Evolutionary conservation across 35 echinoderm and acorn worm species (phyloP).

Genomic region (Acanthaster planci): DNA sequence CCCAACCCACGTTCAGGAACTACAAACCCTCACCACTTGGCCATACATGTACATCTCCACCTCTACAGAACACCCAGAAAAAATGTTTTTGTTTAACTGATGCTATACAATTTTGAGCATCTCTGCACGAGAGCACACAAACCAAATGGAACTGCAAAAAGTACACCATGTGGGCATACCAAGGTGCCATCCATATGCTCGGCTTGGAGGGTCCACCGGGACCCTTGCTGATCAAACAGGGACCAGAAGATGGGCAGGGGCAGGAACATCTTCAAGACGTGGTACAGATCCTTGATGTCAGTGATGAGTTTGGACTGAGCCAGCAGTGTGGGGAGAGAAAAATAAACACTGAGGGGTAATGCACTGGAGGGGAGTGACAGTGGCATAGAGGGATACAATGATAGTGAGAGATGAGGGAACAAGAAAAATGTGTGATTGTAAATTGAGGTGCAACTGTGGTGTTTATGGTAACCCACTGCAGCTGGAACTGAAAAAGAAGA

Average conservation of each 20-base stretch:
- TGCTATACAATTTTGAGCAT: too few relatives aligned
- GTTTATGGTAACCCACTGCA: too few relatives aligned
- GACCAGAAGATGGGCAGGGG: constrained; percentile 96
- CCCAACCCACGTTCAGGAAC: too few relatives aligned
- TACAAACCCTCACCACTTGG: too few relatives aligned
- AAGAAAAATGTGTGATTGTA: background rate
- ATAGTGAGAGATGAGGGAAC: background rate
- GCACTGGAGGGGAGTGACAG: background rate
- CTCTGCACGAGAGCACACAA: too few relatives aligned
- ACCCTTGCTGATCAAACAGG: constrained; percentile 99
- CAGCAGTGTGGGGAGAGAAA: background rate
- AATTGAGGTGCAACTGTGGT: too few relatives aligned
- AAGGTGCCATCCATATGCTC: constrained; percentile 92
- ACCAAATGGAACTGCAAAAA: too few relatives aligned
- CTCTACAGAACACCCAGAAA: too few relatives aligned
- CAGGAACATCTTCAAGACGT: constrained; percentile 83
- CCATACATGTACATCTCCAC: too few relatives aligned
- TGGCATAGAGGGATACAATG: background rate
- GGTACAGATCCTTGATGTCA: constrained; percentile 90
- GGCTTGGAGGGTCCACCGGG: constrained; percentile 93
- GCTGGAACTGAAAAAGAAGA: too few relatives aligned
- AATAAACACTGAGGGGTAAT: background rate
- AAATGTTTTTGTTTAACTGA: too few relatives aligned
- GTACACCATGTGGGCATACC: constrained; percentile 41
- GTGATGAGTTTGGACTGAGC: constrained; percentile 61